Evolutionary conservation across 2,888 invertebrate genomes (phyloP).

Genomic region (Antheraea assamensis): DNA sequence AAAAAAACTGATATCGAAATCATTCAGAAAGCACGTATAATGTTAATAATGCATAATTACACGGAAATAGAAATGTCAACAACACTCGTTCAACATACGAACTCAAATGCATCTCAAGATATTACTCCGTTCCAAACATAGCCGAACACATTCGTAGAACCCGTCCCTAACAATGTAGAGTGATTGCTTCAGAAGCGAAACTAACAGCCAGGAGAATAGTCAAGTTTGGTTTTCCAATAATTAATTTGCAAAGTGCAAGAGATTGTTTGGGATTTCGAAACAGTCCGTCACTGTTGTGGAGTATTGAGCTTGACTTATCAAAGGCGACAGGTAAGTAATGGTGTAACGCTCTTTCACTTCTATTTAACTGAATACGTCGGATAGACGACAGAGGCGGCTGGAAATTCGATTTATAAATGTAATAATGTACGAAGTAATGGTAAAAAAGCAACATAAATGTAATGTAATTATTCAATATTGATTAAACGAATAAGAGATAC

Average conservation of each 20-base stretch:
- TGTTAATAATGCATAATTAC: background rate
- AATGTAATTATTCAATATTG: background rate
- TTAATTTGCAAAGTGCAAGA: slow-evolving; percentile 49
- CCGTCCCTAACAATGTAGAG: slow-evolving; percentile 40
- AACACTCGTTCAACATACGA: background rate
- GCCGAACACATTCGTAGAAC: slow-evolving; percentile 19
- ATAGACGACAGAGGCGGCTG: slow-evolving; percentile 38
- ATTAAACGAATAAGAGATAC: background rate
- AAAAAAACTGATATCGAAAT: background rate
- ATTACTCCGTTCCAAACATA: slow-evolving; percentile 15
- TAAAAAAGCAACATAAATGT: background rate
- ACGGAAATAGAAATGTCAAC: background rate
- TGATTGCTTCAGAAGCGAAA: slow-evolving; percentile 52
- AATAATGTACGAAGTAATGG: slow-evolving; percentile 24
- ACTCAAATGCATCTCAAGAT: background rate
- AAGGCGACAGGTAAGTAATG: slow-evolving; percentile 48
- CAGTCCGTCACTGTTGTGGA: slow-evolving; percentile 45
- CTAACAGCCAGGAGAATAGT: slow-evolving; percentile 49
- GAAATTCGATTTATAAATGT: slow-evolving; percentile 44
- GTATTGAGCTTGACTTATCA: slow-evolving; percentile 42
- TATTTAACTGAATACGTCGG: slow-evolving; percentile 55
- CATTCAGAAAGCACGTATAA: background rate
- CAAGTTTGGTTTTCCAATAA: slow-evolving; percentile 48
- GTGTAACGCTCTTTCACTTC: slow-evolving; percentile 47
- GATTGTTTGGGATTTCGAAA: slow-evolving; percentile 34